Evolutionary conservation across 2,888 invertebrate genomes (phyloP).

Genomic region (Choristoneura rosaceana): DNA sequence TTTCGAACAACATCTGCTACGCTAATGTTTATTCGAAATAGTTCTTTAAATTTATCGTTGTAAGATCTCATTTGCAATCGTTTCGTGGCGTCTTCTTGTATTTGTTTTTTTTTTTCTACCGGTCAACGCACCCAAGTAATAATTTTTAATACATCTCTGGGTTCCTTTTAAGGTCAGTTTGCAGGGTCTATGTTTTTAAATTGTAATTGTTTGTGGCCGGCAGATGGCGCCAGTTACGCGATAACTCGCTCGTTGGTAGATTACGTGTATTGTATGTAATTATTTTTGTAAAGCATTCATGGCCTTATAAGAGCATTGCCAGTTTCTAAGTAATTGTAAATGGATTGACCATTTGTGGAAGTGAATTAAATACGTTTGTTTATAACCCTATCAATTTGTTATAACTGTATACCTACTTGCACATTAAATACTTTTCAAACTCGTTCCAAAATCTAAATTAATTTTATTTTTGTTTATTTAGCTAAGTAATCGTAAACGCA

Average conservation of each 20-base stretch:
- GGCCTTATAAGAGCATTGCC: constrained; percentile 42
- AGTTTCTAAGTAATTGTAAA: constrained; percentile 33
- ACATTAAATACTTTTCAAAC: too few relatives aligned
- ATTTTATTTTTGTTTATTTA: too few relatives aligned
- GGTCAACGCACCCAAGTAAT: constrained; percentile 76
- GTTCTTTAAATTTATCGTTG: constrained; percentile 76
- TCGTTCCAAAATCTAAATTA: too few relatives aligned
- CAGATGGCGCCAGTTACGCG: constrained; percentile 58
- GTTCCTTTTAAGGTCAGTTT: constrained; percentile 75
- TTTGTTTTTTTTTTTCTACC: constrained; percentile 65
- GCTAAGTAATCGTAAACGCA: too few relatives aligned
- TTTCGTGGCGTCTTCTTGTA: constrained; percentile 57
- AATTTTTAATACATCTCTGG: constrained; percentile 80
- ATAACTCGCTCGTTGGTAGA: constrained; percentile 42
- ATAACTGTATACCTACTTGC: too few relatives aligned
- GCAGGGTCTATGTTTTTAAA: constrained; percentile 60
- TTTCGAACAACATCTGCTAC: constrained; percentile 82
- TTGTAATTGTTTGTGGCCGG: constrained; percentile 65
- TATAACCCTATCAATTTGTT: not conserved
- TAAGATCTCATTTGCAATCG: constrained; percentile 78
- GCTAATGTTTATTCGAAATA: constrained; percentile 79
- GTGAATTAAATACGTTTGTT: constrained; percentile 14
- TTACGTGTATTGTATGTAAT: constrained; percentile 46
- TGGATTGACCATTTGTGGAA: constrained; percentile 9
- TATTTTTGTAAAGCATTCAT: constrained; percentile 52